These are phyloP conservation scores for Erethizon dorsatum DNA, from an alignment of 2,797 vertebrate species.

Conservation along the genomic window DNA sequence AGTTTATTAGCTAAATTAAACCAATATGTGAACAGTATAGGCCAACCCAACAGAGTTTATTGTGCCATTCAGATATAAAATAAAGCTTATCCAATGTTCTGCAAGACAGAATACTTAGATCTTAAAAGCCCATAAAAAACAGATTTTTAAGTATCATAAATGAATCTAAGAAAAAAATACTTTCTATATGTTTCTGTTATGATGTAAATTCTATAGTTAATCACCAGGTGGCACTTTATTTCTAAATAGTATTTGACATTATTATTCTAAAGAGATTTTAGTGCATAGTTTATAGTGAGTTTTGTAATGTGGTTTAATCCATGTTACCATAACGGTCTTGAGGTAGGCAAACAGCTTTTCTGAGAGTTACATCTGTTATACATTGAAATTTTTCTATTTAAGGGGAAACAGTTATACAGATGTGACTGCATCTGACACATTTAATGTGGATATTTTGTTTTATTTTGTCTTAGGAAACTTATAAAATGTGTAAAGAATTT, in stretches of 20 bases:
- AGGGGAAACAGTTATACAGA: neutral
- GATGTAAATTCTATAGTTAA: constrained; percentile 42
- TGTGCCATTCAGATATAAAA: constrained; percentile 51
- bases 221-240: constrained; percentile 40
- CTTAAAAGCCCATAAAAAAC: constrained; percentile 12
- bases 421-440: neutral
- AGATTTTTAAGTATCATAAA: neutral
- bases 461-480: constrained; percentile 85
- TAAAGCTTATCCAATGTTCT: constrained; percentile 25
- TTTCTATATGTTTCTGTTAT: neutral
- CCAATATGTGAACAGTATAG: constrained; percentile 30
- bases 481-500: constrained; percentile 98
- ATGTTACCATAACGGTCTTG: neutral
- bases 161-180: neutral
- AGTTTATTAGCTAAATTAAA: constrained; percentile 54
- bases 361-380: neutral
- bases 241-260: constrained; percentile 42
- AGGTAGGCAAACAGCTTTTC: neutral
- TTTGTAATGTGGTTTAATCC: constrained; percentile 64
- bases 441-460: constrained; percentile 75
- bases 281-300: neutral
- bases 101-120: neutral
- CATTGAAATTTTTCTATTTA: constrained; percentile 54
- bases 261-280: constrained; percentile 31
- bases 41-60: constrained; percentile 22